These are phyloP conservation scores for Podocnemis expansa DNA, from an alignment of 2,113 vertebrate genomes.

Conservation along the genomic window DNA sequence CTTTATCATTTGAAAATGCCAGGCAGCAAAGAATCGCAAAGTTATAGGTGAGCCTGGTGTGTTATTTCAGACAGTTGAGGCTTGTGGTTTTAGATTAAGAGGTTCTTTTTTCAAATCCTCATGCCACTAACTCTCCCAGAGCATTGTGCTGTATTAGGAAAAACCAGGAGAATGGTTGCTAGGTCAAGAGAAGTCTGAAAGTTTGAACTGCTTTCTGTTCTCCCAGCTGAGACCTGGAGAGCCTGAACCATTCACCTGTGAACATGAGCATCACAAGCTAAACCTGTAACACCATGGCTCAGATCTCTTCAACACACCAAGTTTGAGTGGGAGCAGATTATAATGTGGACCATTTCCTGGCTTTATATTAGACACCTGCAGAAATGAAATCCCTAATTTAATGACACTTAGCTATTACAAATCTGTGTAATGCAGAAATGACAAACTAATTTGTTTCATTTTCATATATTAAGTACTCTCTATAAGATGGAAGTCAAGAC, in stretches of 20 bases:
- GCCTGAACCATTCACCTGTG: too few relatives aligned
- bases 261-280: not conserved
- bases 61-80: not conserved
- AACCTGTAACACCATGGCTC: not conserved
- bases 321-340: not conserved
- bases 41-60: not conserved
- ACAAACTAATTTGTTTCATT: not conserved
- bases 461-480: not conserved
- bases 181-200: not conserved
- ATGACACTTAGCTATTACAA: not conserved
- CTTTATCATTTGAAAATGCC: not conserved
- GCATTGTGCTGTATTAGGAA: not conserved
- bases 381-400: not conserved
- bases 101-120: not conserved
- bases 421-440: not conserved
- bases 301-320: not conserved
- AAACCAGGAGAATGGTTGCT: not conserved
- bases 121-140: rapidly evolving
- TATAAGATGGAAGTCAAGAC: not conserved
- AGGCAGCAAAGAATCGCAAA: not conserved
- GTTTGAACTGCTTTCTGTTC: too few relatives aligned
- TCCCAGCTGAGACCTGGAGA: not conserved
- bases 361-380: not conserved
- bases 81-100: not conserved
- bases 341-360: not conserved